These are phyloP conservation scores for Dicaeum eximium DNA, from an alignment of 2,113 vertebrate species.

Conservation along the genomic window DNA sequence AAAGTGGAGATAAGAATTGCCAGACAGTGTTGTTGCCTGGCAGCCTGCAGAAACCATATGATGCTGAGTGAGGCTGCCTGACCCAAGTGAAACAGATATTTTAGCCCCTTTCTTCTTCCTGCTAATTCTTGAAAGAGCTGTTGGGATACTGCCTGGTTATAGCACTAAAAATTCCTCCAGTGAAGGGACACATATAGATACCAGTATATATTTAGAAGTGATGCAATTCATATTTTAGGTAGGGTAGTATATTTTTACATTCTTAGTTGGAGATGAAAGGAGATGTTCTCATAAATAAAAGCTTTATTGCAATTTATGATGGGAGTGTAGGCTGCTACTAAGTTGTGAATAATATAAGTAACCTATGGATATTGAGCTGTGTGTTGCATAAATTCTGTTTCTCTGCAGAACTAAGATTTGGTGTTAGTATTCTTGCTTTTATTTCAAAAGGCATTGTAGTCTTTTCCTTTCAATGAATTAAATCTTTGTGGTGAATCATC, in stretches of 20 bases:
- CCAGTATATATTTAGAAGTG: constrained; percentile 20
- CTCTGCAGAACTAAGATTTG: not conserved
- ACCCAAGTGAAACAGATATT: constrained; percentile 16
- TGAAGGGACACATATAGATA: constrained; percentile 2
- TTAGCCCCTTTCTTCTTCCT: not conserved
- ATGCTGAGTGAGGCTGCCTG: not conserved
- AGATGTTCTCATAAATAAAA: not conserved
- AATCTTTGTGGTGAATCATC: not conserved
- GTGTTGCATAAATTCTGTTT: not conserved
- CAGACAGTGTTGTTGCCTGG: constrained; percentile 7
- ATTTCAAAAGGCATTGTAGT: not conserved
- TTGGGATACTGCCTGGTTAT: constrained; percentile 25
- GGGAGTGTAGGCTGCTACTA: not conserved
- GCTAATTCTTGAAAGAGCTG: constrained; percentile 11
- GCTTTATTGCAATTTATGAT: not conserved
- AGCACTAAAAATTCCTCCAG: not conserved
- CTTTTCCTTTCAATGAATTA: not conserved
- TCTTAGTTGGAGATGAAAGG: not conserved
- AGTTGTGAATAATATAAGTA: not conserved
- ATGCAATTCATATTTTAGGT: constrained; percentile 13
- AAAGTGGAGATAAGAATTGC: not conserved
- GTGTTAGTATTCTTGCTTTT: not conserved
- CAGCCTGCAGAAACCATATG: not conserved
- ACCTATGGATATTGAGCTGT: not conserved
- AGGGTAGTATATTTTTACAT: constrained; percentile 20